Conservation (phyloP, 2,797 vertebrate genomes). For the Holocentrus rufus region DNA sequence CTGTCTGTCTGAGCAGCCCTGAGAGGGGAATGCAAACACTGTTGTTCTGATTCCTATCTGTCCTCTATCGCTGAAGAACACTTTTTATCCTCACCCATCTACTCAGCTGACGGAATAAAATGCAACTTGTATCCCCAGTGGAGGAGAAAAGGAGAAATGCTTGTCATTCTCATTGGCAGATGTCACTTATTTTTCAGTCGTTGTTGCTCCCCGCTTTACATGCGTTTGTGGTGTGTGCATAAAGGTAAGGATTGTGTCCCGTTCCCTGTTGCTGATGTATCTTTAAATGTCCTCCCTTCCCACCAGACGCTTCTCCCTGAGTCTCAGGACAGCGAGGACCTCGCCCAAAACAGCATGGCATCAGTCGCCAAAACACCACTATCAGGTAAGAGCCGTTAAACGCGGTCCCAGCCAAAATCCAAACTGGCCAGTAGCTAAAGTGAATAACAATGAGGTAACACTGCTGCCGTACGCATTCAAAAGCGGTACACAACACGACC, state of each 20-base stretch:
- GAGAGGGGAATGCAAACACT: constrained; percentile 41
- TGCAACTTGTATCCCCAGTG: constrained; percentile 18
- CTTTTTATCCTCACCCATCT: constrained; percentile 22
- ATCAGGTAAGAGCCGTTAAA: constrained; percentile 65
- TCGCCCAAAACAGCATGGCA: constrained; percentile 72
- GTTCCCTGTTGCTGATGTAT: not conserved
- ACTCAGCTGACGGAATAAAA: constrained; percentile 30
- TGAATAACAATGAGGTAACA: not conserved
- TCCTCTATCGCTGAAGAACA: constrained; percentile 46
- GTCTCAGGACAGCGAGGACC: constrained; percentile 66
- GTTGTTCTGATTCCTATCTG: constrained; percentile 67
- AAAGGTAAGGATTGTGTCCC: too few species aligned
- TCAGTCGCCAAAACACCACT: constrained; percentile 68
- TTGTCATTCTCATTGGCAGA: not conserved
- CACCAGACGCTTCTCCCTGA: constrained; percentile 70
- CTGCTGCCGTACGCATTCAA: not conserved
- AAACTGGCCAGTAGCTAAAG: not conserved
- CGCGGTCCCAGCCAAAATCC: not conserved
- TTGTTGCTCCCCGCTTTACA: not conserved
- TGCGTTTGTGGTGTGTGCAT: constrained; percentile 6
- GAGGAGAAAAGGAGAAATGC: not conserved
- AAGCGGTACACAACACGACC: too few species aligned
- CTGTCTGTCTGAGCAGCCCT: constrained; percentile 33
- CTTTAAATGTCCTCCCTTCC: constrained; percentile 23
- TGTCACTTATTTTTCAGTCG: too few species aligned